Conservation (phyloP, 23 tunicate species). For the Ciona savignyi region DNA sequence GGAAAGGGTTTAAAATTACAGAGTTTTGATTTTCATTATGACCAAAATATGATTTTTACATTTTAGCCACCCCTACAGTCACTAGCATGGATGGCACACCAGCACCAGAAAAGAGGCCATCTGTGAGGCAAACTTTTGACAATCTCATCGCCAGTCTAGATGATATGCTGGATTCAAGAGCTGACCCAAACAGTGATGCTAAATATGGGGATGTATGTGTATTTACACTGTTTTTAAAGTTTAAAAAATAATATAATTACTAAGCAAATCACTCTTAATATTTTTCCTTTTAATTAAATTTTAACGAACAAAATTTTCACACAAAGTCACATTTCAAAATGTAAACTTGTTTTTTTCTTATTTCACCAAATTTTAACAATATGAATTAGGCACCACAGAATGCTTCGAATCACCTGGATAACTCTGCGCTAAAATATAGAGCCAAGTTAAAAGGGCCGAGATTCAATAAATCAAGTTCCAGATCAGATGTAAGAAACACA, state of each 20-base stretch:
- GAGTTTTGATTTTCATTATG: not conserved
- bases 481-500: slow-evolving; percentile 14
- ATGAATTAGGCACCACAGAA: not conserved
- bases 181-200: not conserved
- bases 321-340: too few relatives aligned
- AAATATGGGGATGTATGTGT: not conserved
- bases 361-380: too few relatives aligned
- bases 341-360: too few relatives aligned
- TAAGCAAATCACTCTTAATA: not conserved
- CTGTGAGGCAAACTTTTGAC: slow-evolving; percentile 50
- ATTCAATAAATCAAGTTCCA: slow-evolving; percentile 4
- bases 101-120: not conserved
- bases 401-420: slow-evolving; percentile 36
- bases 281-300: too few relatives aligned
- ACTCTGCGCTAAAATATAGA: slow-evolving; percentile 57
- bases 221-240: not conserved
- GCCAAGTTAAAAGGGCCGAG: slow-evolving; percentile 80
- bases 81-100: not conserved
- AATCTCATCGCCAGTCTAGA: slow-evolving; percentile 71
- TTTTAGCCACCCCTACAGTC: not conserved
- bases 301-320: too few relatives aligned
- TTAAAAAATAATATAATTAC: too few relatives aligned
- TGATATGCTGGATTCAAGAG: slow-evolving; percentile 69
- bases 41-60: too few relatives aligned
- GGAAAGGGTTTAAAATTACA: too few relatives aligned